phyloP scores from a whole-genome alignment of 2,113 vertebrate species.

The Hystrix brachyura region DNA sequence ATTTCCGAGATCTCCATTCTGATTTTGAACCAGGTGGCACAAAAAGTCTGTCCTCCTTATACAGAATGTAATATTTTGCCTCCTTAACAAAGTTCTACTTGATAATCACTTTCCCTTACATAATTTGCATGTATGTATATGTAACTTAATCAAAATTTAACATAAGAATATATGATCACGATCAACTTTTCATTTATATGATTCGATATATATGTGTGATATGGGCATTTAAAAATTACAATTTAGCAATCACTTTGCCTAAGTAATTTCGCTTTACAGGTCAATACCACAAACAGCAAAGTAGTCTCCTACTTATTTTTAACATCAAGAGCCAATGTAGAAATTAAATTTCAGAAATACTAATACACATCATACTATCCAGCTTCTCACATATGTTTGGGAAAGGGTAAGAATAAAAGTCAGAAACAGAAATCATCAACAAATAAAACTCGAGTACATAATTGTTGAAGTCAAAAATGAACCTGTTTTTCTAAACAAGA shows the following conservation, averaged over 20 bases:
- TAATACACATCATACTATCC: slow-evolving; percentile 83
- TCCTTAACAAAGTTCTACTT: slow-evolving; percentile 33
- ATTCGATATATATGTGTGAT: slow-evolving; percentile 79
- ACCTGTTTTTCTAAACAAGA: slow-evolving; percentile 82
- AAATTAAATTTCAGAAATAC: slow-evolving; percentile 80
- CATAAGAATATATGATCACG: not conserved
- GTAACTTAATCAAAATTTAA: slow-evolving; percentile 42
- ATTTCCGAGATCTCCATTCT: not conserved
- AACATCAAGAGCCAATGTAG: slow-evolving; percentile 58
- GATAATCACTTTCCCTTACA: slow-evolving; percentile 12
- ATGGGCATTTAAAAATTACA: slow-evolving; percentile 44
- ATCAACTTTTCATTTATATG: slow-evolving; percentile 42
- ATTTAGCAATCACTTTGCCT: slow-evolving; percentile 66
- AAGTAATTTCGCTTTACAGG: slow-evolving; percentile 58
- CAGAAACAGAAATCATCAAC: slow-evolving; percentile 83
- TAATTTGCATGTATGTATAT: slow-evolving; percentile 2
- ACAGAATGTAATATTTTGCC: not conserved
- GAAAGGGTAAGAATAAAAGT: slow-evolving; percentile 82
- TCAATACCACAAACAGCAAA: slow-evolving; percentile 75
- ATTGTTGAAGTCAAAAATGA: slow-evolving; percentile 76
- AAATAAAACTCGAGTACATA: slow-evolving; percentile 80
- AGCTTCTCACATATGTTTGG: slow-evolving; percentile 84
- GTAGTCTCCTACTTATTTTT: slow-evolving; percentile 69
- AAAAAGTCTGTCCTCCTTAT: not conserved
- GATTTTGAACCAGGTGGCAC: not conserved